Conservation (phyloP, 2,797 vertebrate species). For the Takifugu rubripes region DNA sequence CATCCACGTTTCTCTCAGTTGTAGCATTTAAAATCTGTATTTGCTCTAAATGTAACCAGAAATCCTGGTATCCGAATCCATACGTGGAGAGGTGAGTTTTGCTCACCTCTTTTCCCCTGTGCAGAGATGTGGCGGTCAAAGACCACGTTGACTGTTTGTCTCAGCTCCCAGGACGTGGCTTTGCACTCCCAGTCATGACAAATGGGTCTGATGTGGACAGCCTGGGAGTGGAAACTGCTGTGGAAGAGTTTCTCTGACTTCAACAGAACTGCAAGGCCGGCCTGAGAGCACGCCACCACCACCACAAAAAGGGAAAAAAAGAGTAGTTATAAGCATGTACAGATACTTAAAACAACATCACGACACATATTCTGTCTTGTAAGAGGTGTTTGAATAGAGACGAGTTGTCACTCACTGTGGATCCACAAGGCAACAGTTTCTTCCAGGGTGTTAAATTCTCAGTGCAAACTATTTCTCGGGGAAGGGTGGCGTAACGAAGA, state of each 20-base stretch:
- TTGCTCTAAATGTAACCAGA: too few species aligned
- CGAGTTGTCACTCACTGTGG: slow-evolving; percentile 78
- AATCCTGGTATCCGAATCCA: neutral
- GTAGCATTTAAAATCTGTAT: too few species aligned
- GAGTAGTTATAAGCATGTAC: neutral
- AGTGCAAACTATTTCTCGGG: slow-evolving; percentile 94
- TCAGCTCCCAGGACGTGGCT: slow-evolving; percentile 88
- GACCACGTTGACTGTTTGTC: slow-evolving; percentile 91
- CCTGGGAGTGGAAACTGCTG: slow-evolving; percentile 94
- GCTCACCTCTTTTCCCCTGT: slow-evolving; percentile 87
- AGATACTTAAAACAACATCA: neutral
- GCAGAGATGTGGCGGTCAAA: slow-evolving; percentile 88
- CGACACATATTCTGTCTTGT: neutral
- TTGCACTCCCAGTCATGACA: slow-evolving; percentile 86
- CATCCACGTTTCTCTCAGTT: too few species aligned
- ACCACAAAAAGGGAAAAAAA: neutral
- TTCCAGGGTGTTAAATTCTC: slow-evolving; percentile 99
- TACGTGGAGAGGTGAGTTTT: neutral
- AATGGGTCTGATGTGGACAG: slow-evolving; percentile 90
- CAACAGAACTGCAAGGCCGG: slow-evolving; percentile 90
- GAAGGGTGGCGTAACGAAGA: slow-evolving; percentile 90
- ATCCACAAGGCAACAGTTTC: slow-evolving; percentile 94
- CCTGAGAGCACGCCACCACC: slow-evolving; percentile 66
- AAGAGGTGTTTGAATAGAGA: neutral
- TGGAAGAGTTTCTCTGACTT: slow-evolving; percentile 96